Base-by-base conservation (phyloP, 2,113 vertebrate genomes). In the Aix galericulata region DNA sequence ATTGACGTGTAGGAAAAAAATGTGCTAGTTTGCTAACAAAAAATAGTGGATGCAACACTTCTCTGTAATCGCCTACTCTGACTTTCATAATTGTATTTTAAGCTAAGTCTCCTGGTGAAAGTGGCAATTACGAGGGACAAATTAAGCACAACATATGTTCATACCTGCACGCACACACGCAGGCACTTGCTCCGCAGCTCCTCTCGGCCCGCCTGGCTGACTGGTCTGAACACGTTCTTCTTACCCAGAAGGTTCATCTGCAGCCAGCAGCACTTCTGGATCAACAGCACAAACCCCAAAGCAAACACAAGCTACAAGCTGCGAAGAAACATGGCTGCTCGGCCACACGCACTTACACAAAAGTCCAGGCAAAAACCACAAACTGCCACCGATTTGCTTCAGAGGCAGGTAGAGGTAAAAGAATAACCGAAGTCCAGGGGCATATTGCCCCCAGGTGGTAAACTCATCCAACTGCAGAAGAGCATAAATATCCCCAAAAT, bases 151-250 rank as follows among this genome's bases (percentile, higher is more conserved):
- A 69, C 38, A 5, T 58, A 23, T 34, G 71, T 60, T 76, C 25
- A 2, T 63, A 71, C 66, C 88, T 81, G 62, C 1, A 52, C 6
- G 2, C 8, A 38, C 59, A 36, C 46, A 29, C 31, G 3, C 66
- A 38, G 63, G 38, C 80, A 71, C 88, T 92, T 59, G 81, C 84
- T 95, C 73, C 26, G 82, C 96, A 53, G 27, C 93, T 90, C 62
- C 68, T 72, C 53, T 64, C 56, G 2, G 80, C 9, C 46, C 52
- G 36, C 69, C 56, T 6, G 40, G 6, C 3, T 34, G 25, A 3
- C 86, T 38, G 79, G 96, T 46, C 67, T 34, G 11, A 74, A 89
- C 93, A 62, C 0, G 20, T 72, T 44, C 66, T 44, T 48, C 42
- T 34, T 60, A 9, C 53, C 59, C 84, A 53, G 91, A 23, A 62